Conservation (phyloP, 64 coral and sea anemone genomes). For the Catalaphyllia jardinei region DNA sequence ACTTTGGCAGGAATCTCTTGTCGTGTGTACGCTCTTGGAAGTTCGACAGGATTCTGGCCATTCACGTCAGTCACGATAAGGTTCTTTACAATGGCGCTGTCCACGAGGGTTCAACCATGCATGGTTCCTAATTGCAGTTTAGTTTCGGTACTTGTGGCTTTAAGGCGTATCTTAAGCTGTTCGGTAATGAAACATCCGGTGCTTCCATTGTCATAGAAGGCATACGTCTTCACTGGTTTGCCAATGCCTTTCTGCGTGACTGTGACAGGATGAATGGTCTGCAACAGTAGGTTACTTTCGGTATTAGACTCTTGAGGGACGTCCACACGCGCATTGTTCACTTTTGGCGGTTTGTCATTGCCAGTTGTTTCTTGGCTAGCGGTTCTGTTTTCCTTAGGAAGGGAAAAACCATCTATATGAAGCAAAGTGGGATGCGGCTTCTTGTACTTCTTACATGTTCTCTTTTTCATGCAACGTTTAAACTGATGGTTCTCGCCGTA, state of each 20-base stretch:
- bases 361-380: too few species aligned
- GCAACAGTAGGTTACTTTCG: too few species aligned
- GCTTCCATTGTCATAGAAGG: too few species aligned
- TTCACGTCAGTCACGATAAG: slow-evolving; percentile 45
- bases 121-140: slow-evolving; percentile 70
- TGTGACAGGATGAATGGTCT: background rate
- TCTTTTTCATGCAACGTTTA: slow-evolving; percentile 48
- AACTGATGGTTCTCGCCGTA: slow-evolving; percentile 62
- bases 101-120: slow-evolving; percentile 43
- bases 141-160: slow-evolving; percentile 32
- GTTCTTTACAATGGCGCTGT: slow-evolving; percentile 39
- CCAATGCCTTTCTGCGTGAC: background rate
- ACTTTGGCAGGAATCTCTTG: slow-evolving; percentile 52
- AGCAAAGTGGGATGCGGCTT: slow-evolving; percentile 72
- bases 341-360: too few species aligned
- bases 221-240: too few species aligned
- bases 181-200: too few species aligned
- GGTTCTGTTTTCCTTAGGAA: too few species aligned
- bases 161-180: too few species aligned
- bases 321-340: too few species aligned
- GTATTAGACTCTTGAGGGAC: too few species aligned
- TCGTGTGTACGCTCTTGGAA: slow-evolving; percentile 49
- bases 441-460: slow-evolving; percentile 56
- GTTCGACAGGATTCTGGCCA: slow-evolving; percentile 47
- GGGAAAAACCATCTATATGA: slow-evolving; percentile 21